Conservation (phyloP, 2,797 vertebrate genomes). For the Rhyacichthys aspro region DNA sequence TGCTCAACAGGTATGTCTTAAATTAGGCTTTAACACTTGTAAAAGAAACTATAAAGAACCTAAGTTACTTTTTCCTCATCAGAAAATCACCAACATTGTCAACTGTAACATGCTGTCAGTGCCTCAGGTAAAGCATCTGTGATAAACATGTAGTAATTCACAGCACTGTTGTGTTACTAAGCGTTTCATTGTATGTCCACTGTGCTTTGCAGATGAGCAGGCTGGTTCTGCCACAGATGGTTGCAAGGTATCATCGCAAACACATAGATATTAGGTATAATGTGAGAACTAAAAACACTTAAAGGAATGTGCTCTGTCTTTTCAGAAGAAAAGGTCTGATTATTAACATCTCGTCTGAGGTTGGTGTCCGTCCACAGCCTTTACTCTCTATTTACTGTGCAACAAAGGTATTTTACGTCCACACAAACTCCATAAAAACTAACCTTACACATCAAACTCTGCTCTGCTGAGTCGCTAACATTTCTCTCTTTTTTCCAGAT, state of each 20-base stretch:
- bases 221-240: constrained; percentile 82
- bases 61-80: constrained; percentile 19
- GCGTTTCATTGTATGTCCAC: neutral
- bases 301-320: constrained; percentile 9
- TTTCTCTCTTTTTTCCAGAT: constrained; percentile 59
- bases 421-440: neutral
- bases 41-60: neutral
- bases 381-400: constrained; percentile 76
- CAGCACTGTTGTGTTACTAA: neutral
- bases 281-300: neutral
- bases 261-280: neutral
- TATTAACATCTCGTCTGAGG: constrained; percentile 82
- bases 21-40: neutral
- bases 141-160: neutral
- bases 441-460: neutral
- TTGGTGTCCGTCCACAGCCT: constrained; percentile 69
- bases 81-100: constrained; percentile 77
- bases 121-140: constrained; percentile 70
- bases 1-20: constrained; percentile 66
- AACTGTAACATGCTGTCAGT: constrained; percentile 83
- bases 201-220: constrained; percentile 76
- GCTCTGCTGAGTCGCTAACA: neutral
- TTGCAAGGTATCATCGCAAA: constrained; percentile 76
- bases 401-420: constrained; percentile 75
- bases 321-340: constrained; percentile 80